phyloP scores from a whole-genome alignment of 1,140 invertebrate species.

The Cydia fagiglandana region DNA sequence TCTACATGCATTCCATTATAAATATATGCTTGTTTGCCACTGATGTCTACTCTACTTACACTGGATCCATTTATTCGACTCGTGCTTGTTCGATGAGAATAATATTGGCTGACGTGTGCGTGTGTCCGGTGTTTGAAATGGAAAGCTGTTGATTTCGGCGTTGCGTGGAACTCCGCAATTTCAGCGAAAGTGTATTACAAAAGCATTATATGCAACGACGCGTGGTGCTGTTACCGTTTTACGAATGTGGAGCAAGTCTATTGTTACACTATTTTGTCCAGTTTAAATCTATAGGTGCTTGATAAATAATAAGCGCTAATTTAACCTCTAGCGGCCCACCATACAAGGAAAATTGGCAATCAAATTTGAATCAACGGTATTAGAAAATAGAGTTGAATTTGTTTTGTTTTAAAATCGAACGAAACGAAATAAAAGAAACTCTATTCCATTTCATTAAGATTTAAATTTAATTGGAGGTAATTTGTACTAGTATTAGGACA shows the following conservation, averaged over 20 bases:
- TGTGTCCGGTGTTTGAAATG: neutral
- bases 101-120: neutral
- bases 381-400: too few species aligned
- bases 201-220: neutral
- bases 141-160: constrained; percentile 2
- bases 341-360: too few species aligned
- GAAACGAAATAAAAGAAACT: too few species aligned
- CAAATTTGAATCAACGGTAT: too few species aligned
- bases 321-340: too few species aligned
- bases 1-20: too few species aligned
- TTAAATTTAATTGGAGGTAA: too few species aligned
- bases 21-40: too few species aligned
- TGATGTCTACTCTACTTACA: neutral
- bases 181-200: neutral
- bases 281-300: neutral
- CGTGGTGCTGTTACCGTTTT: neutral
- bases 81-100: neutral
- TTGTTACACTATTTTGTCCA: neutral
- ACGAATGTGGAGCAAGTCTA: neutral
- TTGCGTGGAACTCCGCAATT: neutral
- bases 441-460: too few species aligned
- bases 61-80: neutral
- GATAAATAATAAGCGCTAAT: too few species aligned
- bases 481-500: too few species aligned
- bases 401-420: too few species aligned